Evolutionary conservation across 1,140 invertebrate species (phyloP).

Genomic region (Drosophila nebulosa): DNA sequence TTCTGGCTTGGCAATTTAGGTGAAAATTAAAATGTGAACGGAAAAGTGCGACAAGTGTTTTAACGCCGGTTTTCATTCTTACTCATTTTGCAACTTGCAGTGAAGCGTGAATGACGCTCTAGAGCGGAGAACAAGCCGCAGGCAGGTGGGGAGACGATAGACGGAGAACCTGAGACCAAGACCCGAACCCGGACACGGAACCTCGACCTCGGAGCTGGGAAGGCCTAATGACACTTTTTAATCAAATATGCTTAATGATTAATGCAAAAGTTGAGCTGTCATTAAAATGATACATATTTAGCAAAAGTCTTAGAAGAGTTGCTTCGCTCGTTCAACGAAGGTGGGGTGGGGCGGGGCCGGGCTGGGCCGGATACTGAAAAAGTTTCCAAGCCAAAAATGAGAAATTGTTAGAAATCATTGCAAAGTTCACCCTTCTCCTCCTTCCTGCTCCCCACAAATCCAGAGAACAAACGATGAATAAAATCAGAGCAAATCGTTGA

Average conservation of each 20-base stretch:
- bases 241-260: conserved; percentile 79
- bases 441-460: no score
- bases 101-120: conserved; percentile 51
- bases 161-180: no score
- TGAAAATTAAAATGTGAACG: conserved; percentile 74
- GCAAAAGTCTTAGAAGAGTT: conserved; percentile 10
- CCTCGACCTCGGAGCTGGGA: neutral
- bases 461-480: no score
- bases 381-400: neutral
- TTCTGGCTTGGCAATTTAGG: conserved; percentile 60
- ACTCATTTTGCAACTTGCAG: conserved; percentile 56
- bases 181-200: no score
- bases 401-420: neutral
- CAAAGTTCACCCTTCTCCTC: no score
- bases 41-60: conserved; percentile 52
- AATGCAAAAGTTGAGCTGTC: conserved; percentile 54
- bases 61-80: conserved; percentile 35
- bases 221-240: conserved; percentile 78
- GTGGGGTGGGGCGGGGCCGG: neutral
- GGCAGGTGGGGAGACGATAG: no score
- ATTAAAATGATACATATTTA: conserved; percentile 47
- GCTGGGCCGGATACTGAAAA: no score
- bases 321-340: neutral
- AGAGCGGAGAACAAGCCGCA: neutral
- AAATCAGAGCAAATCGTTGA: no score